Evolutionary conservation across 2,113 vertebrate species (phyloP), one percentile per base, ranked within the genome.

Genomic region (Paralichthys olivaceus): DNA sequence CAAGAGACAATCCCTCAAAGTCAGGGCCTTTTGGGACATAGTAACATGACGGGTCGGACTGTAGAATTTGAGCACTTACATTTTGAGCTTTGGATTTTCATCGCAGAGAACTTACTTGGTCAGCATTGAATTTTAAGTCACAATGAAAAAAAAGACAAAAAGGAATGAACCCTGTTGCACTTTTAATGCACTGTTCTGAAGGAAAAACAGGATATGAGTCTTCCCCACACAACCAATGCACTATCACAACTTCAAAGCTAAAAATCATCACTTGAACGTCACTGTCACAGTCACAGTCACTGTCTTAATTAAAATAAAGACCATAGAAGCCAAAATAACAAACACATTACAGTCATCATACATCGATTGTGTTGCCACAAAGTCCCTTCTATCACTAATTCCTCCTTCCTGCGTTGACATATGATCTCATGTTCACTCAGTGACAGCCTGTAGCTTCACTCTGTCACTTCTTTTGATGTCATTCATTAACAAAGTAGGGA

Each of bases 401-500:
- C 37, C 37, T 12, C 15, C 43, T 17, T 47, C 43, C 43, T 47
- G 17, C 6, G 43, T 7, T 47, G 43, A 47, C 43, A 19, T 19
- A 47, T 7, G 43, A 47, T 15, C 43, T 47, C 43, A 19, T 15
- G 43, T 7, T 19, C 13, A 47, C 43, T 47, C 43, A 47, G 15
- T 17, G 14, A 4, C 22, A 5, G 14, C 8, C 58, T 34, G 63
- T 9, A 40, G 54, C 43, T 54, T 53, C 26, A 65, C 32, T 25
- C 6, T 23, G 53, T 4, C 53, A 0, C 53, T 19, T 58, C 0
- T 60, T 58, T 49, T 73, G 25, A 71, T 70, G 53, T 72, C 26
- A 32, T 77, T 62, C 15, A 66, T 37, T 28, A 47, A 62, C 51
- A 63, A 51, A 19, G 34, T 11, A 45, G 37, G 56, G 47, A 64